Conservation (phyloP, 2,888 invertebrate genomes). For the Cantharis nigra region DNA sequence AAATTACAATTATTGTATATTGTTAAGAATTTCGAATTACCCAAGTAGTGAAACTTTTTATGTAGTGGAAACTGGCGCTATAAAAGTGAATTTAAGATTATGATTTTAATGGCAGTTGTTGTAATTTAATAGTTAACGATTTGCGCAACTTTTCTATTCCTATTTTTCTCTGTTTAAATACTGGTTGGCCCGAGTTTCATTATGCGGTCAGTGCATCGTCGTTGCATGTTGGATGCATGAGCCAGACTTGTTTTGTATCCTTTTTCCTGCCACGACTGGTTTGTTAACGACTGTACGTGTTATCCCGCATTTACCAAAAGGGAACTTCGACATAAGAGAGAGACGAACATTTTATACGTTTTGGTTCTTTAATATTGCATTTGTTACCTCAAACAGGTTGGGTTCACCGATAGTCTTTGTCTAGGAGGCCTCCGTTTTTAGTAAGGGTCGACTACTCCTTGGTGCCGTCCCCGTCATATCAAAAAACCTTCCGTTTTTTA, state of each 20-base stretch:
- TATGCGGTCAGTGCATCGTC: slow-evolving; percentile 53
- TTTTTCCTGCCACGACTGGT: slow-evolving; percentile 34
- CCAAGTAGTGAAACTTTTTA: not conserved
- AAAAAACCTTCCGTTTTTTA: not conserved
- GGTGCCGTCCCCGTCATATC: not conserved
- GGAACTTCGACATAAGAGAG: slow-evolving; percentile 19
- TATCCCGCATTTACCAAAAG: slow-evolving; percentile 24
- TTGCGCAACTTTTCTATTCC: not conserved
- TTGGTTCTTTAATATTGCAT: not conserved
- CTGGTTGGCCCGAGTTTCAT: slow-evolving; percentile 53
- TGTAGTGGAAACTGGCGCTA: not conserved
- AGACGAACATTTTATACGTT: slow-evolving; percentile 20
- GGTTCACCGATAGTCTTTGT: slow-evolving; percentile 32
- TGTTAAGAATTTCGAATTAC: not conserved
- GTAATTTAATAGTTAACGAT: not conserved
- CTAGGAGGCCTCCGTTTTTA: slow-evolving; percentile 21
- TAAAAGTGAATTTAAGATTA: not conserved
- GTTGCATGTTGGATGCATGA: slow-evolving; percentile 34
- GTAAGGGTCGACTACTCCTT: not conserved
- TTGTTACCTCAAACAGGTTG: slow-evolving; percentile 30
- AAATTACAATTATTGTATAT: not conserved
- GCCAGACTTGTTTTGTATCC: slow-evolving; percentile 36
- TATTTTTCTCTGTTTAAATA: slow-evolving; percentile 51
- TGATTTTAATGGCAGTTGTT: not conserved
- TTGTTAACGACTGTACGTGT: slow-evolving; percentile 29